Evolutionary conservation across 2,113 vertebrate genomes (phyloP).

Genomic region (Excalfactoria chinensis): DNA sequence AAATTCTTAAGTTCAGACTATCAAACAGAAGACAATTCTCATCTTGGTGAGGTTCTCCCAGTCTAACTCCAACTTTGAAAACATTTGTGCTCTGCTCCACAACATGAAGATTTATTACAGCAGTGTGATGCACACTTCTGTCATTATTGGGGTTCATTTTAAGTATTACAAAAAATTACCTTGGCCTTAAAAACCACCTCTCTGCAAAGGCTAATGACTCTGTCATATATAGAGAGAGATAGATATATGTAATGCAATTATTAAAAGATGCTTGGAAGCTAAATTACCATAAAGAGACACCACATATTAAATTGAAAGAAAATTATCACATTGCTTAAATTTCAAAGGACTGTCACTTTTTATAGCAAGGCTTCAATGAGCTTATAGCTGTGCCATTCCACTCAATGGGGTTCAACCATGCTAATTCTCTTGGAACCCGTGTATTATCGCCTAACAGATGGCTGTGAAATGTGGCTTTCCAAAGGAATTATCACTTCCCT

Average conservation of each 20-base stretch:
- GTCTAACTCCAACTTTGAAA: not conserved
- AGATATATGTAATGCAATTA: not conserved
- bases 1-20: not conserved
- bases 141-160: not conserved
- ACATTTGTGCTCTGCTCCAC: not conserved
- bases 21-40: not conserved
- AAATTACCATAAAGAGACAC: conserved; percentile 2
- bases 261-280: not conserved
- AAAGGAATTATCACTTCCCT: conserved; percentile 46
- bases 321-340: not conserved
- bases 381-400: not conserved
- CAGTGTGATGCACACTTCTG: not conserved
- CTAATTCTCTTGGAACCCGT: conserved; percentile 35
- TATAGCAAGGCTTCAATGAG: not conserved
- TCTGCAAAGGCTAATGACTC: not conserved
- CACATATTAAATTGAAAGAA: not conserved
- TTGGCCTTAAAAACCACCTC: not conserved
- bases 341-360: conserved; percentile 20
- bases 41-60: not conserved
- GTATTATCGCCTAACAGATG: conserved; percentile 53
- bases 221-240: not conserved
- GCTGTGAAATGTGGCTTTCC: conserved; percentile 53
- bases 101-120: not conserved
- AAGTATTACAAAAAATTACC: not conserved
- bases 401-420: not conserved